Evolutionary conservation across 2,888 invertebrate species (phyloP), one percentile per base, ranked within the genome.

Genomic region (Neoscelio sp.): DNA sequence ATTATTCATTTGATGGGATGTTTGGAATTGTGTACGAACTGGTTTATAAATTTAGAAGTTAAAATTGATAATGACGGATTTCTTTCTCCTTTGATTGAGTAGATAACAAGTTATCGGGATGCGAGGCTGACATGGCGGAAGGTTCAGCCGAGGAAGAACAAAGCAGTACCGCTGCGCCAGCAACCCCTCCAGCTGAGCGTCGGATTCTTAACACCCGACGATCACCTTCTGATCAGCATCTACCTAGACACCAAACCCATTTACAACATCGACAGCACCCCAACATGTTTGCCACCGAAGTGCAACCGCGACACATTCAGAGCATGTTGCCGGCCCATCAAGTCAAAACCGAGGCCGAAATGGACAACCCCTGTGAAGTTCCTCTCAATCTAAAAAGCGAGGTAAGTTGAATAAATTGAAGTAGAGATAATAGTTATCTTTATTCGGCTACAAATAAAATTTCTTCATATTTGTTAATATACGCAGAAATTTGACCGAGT

Each of bases 101-200:
- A 94, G 94, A 94, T 86, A 85, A 85, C 94, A 94, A 94, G 92
- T 94, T 85, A 83, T 89, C 94, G 94, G 94, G 94, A 95, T 95
- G 95, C 94, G 94, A 94, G 94, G 94, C 94, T 94, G 95, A 95
- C 93, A 95, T 95, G 95, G 93, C 94, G 92, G 95, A 95, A 92
- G 95, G 95, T 92, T 94, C 93, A 92, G 94, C 94, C 85, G 91
- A 91, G 88, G 91, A 91, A 89, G 91, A 92, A 92, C 91, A 92
- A 91, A 90, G 92, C 92, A 91, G 92, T 92, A 89, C 92, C 88
- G 92, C 92, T 88, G 92, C 92, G 82, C 91, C 92, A 85, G 92
- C 92, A 85, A 91, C 92, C 80, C 91, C 92, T 84, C 92, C 92
- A 86, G 90, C 91, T 88, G 88, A 90, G 87, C 89, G 90, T 79